Evolutionary conservation across 2,888 invertebrate genomes (phyloP).

Genomic region (Alcis repandata): DNA sequence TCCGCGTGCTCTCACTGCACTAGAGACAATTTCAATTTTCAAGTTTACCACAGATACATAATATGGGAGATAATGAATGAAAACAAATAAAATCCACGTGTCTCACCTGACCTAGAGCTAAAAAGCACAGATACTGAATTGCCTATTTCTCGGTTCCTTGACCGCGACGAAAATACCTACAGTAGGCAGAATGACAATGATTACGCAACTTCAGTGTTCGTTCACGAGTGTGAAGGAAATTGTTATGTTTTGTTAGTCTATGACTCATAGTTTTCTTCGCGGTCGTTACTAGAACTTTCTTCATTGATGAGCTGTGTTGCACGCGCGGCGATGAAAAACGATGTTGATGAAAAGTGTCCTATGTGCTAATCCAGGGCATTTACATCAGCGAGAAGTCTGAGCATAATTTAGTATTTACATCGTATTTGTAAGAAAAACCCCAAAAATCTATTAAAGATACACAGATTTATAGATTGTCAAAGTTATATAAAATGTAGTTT

Average conservation of each 20-base stretch:
- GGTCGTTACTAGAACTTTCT: conserved; percentile 42
- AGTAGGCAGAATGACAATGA: conserved; percentile 45
- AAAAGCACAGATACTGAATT: conserved; percentile 50
- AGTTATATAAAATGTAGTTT: not conserved
- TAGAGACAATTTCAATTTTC: not conserved
- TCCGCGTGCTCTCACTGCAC: too few species aligned
- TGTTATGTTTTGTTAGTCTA: conserved; percentile 29
- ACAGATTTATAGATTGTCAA: too few species aligned
- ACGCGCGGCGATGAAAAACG: too few species aligned
- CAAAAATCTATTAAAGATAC: too few species aligned
- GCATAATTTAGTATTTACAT: too few species aligned
- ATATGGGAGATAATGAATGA: conserved; percentile 6
- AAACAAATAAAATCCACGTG: conserved; percentile 22
- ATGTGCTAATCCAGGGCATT: too few species aligned
- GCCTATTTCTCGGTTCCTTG: conserved; percentile 61
- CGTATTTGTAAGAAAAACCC: too few species aligned
- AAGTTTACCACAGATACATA: not conserved
- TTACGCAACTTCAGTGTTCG: conserved; percentile 41
- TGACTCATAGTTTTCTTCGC: conserved; percentile 29
- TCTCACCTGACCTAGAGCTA: conserved; percentile 62
- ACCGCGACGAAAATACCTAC: conserved; percentile 64
- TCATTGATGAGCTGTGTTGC: conserved; percentile 20
- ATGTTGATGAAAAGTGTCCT: too few species aligned
- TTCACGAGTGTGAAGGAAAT: conserved; percentile 21
- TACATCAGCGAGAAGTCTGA: too few species aligned